These are phyloP conservation scores for Sesamia inferens DNA, from an alignment of 2,888 invertebrate genomes.

Conservation along the genomic window DNA sequence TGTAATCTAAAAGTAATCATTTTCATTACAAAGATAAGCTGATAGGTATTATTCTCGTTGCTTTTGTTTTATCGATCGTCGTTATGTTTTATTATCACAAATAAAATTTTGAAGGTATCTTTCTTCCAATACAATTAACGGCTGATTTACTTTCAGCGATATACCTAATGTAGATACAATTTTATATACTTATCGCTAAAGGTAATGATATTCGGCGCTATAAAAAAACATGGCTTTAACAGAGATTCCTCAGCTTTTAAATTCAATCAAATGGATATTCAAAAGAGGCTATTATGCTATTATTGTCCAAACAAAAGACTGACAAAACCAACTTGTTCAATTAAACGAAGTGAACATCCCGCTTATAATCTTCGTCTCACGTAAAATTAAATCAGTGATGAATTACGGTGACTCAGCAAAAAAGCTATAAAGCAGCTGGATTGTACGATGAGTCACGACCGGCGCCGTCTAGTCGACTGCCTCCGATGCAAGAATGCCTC, in stretches of 20 bases:
- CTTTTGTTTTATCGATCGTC: conserved; percentile 19
- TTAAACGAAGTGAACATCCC: conserved; percentile 49
- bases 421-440: conserved; percentile 77
- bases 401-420: conserved; percentile 74
- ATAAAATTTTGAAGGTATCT: background rate
- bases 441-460: conserved; percentile 71
- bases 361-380: conserved; percentile 57
- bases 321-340: conserved; percentile 41
- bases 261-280: conserved; percentile 40
- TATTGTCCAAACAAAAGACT: conserved; percentile 39
- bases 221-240: no score
- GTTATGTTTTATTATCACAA: background rate
- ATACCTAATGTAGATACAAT: no score
- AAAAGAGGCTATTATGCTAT: conserved; percentile 30
- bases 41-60: background rate
- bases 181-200: background rate
- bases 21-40: conserved; percentile 20
- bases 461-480: conserved; percentile 79
- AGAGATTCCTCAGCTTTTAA: background rate
- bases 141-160: background rate
- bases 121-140: background rate
- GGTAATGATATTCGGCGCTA: background rate
- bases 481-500: conserved; percentile 68
- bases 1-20: background rate
- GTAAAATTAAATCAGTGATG: conserved; percentile 71